Evolutionary conservation across 1,140 invertebrate species (phyloP).

Genomic region (Drosophila oshimai): DNA sequence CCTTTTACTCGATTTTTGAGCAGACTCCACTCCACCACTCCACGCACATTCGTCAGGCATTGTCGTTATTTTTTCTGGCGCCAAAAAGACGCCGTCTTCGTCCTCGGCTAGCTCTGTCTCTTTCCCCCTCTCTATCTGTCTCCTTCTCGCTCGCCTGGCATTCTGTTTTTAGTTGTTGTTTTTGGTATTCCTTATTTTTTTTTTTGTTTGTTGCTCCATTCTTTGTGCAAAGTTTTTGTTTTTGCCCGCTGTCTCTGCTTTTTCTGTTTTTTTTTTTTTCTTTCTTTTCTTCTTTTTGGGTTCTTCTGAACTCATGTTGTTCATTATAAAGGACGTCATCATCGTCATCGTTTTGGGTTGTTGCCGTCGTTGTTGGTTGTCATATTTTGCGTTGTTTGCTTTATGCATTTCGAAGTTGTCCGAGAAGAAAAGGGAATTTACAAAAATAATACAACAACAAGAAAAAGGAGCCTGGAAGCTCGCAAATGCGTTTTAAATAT

Average conservation of each 20-base stretch:
- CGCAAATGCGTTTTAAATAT: constrained; percentile 73
- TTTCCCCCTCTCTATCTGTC: neutral
- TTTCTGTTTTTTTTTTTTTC: constrained; percentile 18
- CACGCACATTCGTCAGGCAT: constrained; percentile 74
- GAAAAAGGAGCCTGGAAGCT: constrained; percentile 1
- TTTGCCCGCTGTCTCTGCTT: constrained; percentile 28
- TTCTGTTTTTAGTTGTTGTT: constrained; percentile 14
- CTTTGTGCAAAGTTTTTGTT: constrained; percentile 52
- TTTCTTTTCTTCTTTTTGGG: constrained; percentile 37
- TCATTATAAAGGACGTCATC: constrained; percentile 73
- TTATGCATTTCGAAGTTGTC: constrained; percentile 69
- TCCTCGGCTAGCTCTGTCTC: constrained; percentile 17
- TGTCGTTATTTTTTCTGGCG: constrained; percentile 82
- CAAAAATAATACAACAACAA: no score
- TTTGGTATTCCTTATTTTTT: constrained; percentile 20
- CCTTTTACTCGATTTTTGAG: neutral
- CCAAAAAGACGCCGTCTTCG: constrained; percentile 79
- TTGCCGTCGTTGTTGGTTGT: constrained; percentile 51
- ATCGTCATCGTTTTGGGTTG: constrained; percentile 44
- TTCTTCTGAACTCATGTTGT: constrained; percentile 75
- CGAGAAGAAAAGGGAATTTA: neutral
- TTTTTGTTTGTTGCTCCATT: constrained; percentile 41
- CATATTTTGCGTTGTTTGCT: constrained; percentile 67
- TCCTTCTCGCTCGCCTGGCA: constrained; percentile 5
- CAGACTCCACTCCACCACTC: constrained; percentile 8